Evolutionary conservation across 2,888 invertebrate genomes (phyloP).

Genomic region (Macroteleia sp.): DNA sequence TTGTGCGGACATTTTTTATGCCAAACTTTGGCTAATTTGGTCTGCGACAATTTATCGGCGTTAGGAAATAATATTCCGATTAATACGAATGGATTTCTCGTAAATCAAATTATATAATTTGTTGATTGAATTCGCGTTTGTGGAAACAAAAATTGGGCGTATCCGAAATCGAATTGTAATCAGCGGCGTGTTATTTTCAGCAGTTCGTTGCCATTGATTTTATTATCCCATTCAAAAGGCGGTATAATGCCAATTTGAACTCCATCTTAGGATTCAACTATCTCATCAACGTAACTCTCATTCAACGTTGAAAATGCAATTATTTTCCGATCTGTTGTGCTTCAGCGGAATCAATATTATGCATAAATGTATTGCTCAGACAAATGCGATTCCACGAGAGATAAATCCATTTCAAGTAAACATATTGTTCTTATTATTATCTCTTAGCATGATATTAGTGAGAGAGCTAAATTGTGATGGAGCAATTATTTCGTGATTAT

Average conservation of each 20-base stretch:
- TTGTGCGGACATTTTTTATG: not conserved
- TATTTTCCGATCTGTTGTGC: slow-evolving; percentile 24
- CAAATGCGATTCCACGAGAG: not conserved
- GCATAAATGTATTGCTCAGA: slow-evolving; percentile 2
- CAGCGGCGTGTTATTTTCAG: slow-evolving; percentile 1
- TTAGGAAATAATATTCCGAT: slow-evolving; percentile 4
- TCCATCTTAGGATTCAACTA: slow-evolving; percentile 1
- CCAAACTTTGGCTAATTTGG: slow-evolving; percentile 1
- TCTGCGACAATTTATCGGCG: not conserved
- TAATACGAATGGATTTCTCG: not conserved
- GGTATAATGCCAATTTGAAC: slow-evolving; percentile 11
- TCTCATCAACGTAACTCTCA: slow-evolving; percentile 12
- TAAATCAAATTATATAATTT: not conserved
- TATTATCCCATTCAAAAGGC: not conserved
- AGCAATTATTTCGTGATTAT: too few relatives aligned
- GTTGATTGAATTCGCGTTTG: not conserved
- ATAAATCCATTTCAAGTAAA: slow-evolving; percentile 5
- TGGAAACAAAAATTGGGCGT: not conserved
- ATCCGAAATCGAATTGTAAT: slow-evolving; percentile 11
- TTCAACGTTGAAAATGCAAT: slow-evolving; percentile 30
- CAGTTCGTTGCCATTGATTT: not conserved
- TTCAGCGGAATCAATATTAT: slow-evolving; percentile 21
- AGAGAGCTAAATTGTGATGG: too few relatives aligned
- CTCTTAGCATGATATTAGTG: too few relatives aligned
- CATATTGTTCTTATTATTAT: too few relatives aligned